Evolutionary conservation across 2,888 invertebrate genomes (phyloP), one percentile per base, ranked within the genome.

Genomic region (Sarcophaga rosellei): DNA sequence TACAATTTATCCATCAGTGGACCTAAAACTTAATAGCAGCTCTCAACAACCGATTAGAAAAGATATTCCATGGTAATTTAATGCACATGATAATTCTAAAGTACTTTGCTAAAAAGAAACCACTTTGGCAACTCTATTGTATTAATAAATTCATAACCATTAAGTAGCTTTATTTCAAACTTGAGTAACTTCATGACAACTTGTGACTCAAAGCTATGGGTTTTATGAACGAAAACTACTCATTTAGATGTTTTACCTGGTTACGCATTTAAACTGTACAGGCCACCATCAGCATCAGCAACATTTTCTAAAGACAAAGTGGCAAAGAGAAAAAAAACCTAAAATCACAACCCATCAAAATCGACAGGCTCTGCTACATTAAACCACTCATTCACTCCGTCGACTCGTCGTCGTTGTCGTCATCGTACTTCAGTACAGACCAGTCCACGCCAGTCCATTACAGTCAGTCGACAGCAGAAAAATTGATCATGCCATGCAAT

Each of bases 121-220:
- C 5, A 47, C 53, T 15, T 63, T 84, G 84, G 84, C 81, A 75
- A 86, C 86, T 65, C 81, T 70, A 47, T 45, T 8, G 79, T 74
- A 75, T 75, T 81, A 74, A 76, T 85, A 78, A 74, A 74, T 65
- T 74, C 70, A 75, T 78, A 61, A 45, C 68, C 59, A 25, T 74
- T 73, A 78, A 77, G 74, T 74, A 75, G 61, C 59, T 53, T 53
- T 75, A 72, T 70, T 74, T 81, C 47, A 84, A 78, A 78, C 57
- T 84, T 86, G 86, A 86, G 86, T 76, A 84, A 78, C 81, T 84
- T 86, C 84, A 78, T 84, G 86, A 86, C 86, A 86, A 86, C 74
- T 86, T 86, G 86, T 84, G 78, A 86, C 86, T 86, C 86, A 86
- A 86, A 86, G 86, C 86, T 73, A 86, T 84, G 72, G 77, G 47